These are phyloP conservation scores for Sycophila sp. DNA, from an alignment of 1,140 invertebrate species.

Conservation along the genomic window DNA sequence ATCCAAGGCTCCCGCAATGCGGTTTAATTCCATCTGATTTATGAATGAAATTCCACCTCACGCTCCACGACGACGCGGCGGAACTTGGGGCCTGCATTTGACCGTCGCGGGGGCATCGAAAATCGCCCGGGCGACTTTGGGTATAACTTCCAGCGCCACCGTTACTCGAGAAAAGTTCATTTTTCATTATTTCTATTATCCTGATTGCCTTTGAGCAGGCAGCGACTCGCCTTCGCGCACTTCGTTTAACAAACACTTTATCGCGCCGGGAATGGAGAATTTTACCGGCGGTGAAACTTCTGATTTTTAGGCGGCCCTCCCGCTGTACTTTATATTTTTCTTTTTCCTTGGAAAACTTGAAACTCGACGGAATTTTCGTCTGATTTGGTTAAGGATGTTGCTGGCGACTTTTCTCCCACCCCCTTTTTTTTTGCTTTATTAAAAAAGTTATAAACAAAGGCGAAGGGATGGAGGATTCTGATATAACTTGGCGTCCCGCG, in stretches of 20 bases:
- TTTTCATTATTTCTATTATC: slow-evolving; percentile 35
- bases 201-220: slow-evolving; percentile 8
- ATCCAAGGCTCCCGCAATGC: slow-evolving; percentile 14
- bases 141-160: too few relatives aligned
- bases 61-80: too few relatives aligned
- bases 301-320: neutral
- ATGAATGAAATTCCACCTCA: slow-evolving; percentile 37
- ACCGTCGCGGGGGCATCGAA: neutral
- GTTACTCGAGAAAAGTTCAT: neutral
- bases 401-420: too few relatives aligned
- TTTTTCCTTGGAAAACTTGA: too few relatives aligned
- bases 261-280: neutral
- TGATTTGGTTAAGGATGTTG: too few relatives aligned
- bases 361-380: too few relatives aligned
- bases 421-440: too few relatives aligned
- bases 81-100: slow-evolving; percentile 6
- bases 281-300: neutral
- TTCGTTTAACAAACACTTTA: slow-evolving; percentile 4
- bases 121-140: too few relatives aligned
- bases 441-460: too few relatives aligned
- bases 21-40: slow-evolving; percentile 38
- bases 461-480: too few relatives aligned
- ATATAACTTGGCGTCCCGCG: too few relatives aligned
- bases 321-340: too few relatives aligned
- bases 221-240: neutral